Evolutionary conservation across 2,113 vertebrate species (phyloP).

Genomic region (Cynocephalus volans): DNA sequence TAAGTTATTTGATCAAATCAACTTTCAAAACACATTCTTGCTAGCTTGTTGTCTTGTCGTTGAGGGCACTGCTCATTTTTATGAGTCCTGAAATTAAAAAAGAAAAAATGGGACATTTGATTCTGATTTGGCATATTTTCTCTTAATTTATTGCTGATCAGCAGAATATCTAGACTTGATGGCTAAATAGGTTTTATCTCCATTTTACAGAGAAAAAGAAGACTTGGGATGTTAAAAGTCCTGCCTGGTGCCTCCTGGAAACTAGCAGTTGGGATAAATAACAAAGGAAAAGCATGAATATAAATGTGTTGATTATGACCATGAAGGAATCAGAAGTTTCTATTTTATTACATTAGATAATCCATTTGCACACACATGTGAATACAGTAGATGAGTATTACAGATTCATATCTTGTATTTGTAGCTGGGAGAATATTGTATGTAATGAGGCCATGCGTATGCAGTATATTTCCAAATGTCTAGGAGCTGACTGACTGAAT

Average conservation of each 20-base stretch:
- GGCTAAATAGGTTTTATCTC: background rate
- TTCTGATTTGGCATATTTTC: background rate
- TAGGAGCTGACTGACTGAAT: background rate
- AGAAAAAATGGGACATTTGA: background rate
- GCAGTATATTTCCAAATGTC: background rate
- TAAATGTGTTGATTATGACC: slow-evolving; percentile 2
- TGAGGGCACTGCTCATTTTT: background rate
- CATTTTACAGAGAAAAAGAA: slow-evolving; percentile 63
- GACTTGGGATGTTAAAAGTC: background rate
- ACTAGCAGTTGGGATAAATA: background rate
- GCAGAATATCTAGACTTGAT: slow-evolving; percentile 30
- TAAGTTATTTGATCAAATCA: slow-evolving; percentile 34
- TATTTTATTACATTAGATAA: slow-evolving; percentile 9
- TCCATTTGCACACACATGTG: background rate
- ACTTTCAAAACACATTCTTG: background rate
- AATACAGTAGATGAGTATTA: background rate
- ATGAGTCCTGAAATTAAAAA: background rate
- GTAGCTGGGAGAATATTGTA: background rate
- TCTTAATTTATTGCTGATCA: slow-evolving; percentile 1
- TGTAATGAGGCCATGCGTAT: background rate
- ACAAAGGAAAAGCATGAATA: slow-evolving; percentile 3
- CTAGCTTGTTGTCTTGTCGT: background rate
- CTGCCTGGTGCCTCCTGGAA: background rate
- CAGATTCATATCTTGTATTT: background rate
- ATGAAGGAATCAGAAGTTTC: background rate